phyloP scores from a whole-genome alignment of 2,888 invertebrate genomes.

The Papilio elwesi region DNA sequence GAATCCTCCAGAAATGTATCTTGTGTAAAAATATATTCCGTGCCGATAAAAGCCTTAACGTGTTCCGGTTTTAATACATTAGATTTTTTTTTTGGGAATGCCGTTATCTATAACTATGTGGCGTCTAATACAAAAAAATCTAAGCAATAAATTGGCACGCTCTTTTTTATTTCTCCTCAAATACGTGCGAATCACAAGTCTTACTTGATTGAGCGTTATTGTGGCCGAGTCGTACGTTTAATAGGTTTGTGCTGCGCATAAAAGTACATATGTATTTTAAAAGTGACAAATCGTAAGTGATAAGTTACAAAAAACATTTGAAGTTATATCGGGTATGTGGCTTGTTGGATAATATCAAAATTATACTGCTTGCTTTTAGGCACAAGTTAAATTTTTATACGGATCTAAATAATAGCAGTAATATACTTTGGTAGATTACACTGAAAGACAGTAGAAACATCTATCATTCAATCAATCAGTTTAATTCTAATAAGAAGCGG shows the following conservation, averaged over 20 bases:
- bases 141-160: background rate
- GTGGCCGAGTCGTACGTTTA: background rate
- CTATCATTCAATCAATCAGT: too few species aligned
- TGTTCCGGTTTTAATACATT: background rate
- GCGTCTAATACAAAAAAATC: background rate
- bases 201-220: slow-evolving; percentile 1
- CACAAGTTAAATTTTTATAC: too few species aligned
- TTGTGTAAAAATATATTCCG: background rate
- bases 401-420: too few species aligned
- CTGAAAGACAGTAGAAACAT: too few species aligned
- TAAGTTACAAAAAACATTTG: background rate
- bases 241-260: background rate
- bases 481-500: too few species aligned
- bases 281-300: background rate
- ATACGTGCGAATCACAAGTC: background rate
- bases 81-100: background rate
- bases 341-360: too few species aligned
- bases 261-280: background rate
- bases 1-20: too few species aligned
- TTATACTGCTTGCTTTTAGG: too few species aligned
- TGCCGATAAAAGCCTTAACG: background rate
- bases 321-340: background rate
- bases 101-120: background rate
- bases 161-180: background rate
- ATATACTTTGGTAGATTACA: too few species aligned